Base-by-base conservation (phyloP, 2,113 vertebrate genomes). In the Gorsachius goisagi region DNA sequence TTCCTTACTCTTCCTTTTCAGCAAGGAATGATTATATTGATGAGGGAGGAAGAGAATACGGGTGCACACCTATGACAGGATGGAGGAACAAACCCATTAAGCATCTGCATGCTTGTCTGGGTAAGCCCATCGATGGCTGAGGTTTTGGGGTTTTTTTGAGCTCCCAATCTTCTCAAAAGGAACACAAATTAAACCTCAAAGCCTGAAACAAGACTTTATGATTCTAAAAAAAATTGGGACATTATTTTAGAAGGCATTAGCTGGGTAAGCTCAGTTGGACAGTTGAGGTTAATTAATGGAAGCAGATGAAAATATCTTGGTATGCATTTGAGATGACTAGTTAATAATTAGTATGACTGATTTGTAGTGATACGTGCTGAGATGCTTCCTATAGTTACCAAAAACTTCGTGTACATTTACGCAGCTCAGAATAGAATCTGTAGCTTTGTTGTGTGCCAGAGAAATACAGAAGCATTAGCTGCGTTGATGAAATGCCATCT, bases 201-300 rank as follows among this genome's bases (percentile, higher is more conserved):
- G 87, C 14, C 52, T 33, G 9, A 89, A 90, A 27, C 6, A 20
- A 22, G 21, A 60, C 14, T 16, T 55, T 8, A 47, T 0, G 0
- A 56, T 41, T 66, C 0, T 1, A 37, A 58, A 68, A 62, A 71
- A n/a, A n/a, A 35, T 60, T 0, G 3, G 30, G 13, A 49, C 2
- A 35, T 19, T 6, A 35, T 77, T 77, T 72, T 41, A 64, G 44
- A 78, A 80, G 63, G 62, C 26, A 41, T 33, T 17, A 64, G 9
- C 7, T 30, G 79, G 11, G 39, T 15, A 39, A 76, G 22, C 5
- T 55, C 49, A 39, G 14, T 13, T n/a, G 39, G 37, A 39, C 53
- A 55, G 28, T 35, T 27, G 39, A 77, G 9, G 19, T 33, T 67
- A 39, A 44, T 64, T 22, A 90, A 52, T 52, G 56, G 37, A 67